These are phyloP conservation scores for Montifringilla adamsi DNA, from an alignment of 2,113 vertebrate species.

Conservation along the genomic window DNA sequence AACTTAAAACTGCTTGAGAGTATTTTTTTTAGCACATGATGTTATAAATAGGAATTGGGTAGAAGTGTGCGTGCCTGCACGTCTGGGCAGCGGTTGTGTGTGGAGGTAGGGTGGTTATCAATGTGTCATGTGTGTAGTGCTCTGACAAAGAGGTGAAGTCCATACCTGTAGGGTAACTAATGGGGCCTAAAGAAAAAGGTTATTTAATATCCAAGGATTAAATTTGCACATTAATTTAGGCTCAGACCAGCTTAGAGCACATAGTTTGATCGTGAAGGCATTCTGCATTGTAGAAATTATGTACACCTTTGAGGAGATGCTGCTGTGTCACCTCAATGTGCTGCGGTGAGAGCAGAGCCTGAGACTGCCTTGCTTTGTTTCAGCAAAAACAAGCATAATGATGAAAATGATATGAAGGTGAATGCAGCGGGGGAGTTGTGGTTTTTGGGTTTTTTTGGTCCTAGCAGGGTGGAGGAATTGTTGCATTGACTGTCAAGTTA, in stretches of 20 bases:
- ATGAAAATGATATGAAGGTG: not conserved
- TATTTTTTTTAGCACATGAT: not conserved
- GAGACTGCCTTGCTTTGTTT: not conserved
- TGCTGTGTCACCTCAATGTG: rapidly evolving
- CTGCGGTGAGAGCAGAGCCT: not conserved
- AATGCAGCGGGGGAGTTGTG: not conserved
- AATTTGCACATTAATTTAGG: not conserved
- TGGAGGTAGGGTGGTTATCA: rapidly evolving
- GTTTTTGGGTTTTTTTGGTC: not conserved
- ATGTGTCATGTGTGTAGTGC: rapidly evolving
- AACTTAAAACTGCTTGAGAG: not conserved
- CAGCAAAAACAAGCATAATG: not conserved
- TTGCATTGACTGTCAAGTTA: not conserved
- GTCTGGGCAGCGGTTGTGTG: not conserved
- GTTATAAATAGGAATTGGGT: not conserved
- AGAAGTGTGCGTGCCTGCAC: not conserved
- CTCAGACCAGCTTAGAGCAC: not conserved
- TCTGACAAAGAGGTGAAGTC: not conserved
- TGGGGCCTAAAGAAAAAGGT: not conserved
- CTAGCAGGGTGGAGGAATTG: not conserved
- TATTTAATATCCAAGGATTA: not conserved
- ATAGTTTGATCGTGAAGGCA: not conserved
- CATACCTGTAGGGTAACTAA: not conserved
- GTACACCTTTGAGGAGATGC: not conserved
- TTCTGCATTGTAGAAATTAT: not conserved